phyloP scores from a whole-genome alignment of 2,113 vertebrate genomes.

The Myotis davidii region DNA sequence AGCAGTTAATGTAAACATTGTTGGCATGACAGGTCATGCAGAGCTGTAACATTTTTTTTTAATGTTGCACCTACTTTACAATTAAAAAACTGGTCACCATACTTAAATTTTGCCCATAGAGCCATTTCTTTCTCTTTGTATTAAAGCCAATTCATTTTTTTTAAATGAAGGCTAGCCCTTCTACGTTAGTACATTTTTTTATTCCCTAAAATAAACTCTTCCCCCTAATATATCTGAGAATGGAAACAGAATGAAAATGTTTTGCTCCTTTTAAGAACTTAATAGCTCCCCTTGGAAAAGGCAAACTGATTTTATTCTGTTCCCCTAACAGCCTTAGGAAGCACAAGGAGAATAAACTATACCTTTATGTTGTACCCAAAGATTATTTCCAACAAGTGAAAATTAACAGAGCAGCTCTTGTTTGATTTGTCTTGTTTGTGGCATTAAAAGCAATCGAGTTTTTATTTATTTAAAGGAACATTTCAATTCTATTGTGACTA shows the following conservation, averaged over 20 bases:
- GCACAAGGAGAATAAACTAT: constrained; percentile 42
- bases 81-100: constrained; percentile 97
- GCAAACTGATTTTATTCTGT: constrained; percentile 67
- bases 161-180: constrained; percentile 82
- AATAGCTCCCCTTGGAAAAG: constrained; percentile 71
- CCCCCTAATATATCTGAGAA: constrained; percentile 71
- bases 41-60: constrained; percentile 96
- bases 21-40: constrained; percentile 96
- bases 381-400: constrained; percentile 52
- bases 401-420: constrained; percentile 36
- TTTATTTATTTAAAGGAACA: constrained; percentile 62
- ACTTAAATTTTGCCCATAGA: constrained; percentile 91
- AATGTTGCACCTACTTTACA: constrained; percentile 97
- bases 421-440: constrained; percentile 61
- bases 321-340: constrained; percentile 32
- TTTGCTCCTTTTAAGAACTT: constrained; percentile 83
- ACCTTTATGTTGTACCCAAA: constrained; percentile 18
- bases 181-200: constrained; percentile 82
- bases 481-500: constrained; percentile 36
- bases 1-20: constrained; percentile 97
- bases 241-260: constrained; percentile 63
- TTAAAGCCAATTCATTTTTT: constrained; percentile 84
- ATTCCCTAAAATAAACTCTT: constrained; percentile 82
- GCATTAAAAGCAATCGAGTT: constrained; percentile 47
- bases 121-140: constrained; percentile 88